Evolutionary conservation across 2,113 vertebrate genomes (phyloP).

Genomic region (Tachycineta bicolor): DNA sequence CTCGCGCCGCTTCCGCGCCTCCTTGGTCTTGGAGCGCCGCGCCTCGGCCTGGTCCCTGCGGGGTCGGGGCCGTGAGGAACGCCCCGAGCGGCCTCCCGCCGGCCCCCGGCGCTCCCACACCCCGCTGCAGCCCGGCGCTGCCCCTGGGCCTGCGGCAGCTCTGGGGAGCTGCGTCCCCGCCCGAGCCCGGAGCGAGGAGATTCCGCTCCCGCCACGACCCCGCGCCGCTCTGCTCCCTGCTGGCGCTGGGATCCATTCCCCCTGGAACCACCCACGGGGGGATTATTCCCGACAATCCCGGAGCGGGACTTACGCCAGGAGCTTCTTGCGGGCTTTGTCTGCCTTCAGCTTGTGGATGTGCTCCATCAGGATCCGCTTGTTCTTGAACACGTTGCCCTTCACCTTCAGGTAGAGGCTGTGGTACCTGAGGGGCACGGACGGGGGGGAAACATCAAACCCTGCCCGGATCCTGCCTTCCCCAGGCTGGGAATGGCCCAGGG

Average conservation of each 20-base stretch:
- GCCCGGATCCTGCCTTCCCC: neutral
- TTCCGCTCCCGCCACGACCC: too few species aligned
- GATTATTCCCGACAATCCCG: too few species aligned
- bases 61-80: neutral
- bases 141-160: too few species aligned
- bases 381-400: conserved; percentile 98
- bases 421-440: conserved; percentile 77
- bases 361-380: conserved; percentile 98
- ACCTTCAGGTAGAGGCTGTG: conserved; percentile 97
- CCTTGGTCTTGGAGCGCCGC: conserved; percentile 95
- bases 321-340: conserved; percentile 98
- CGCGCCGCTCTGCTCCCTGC: too few species aligned
- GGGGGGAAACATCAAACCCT: neutral
- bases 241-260: too few species aligned
- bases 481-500: neutral
- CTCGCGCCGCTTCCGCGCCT: conserved; percentile 94
- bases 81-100: too few species aligned
- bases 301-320: conserved; percentile 96
- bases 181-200: too few species aligned
- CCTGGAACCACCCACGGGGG: too few species aligned
- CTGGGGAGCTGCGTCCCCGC: too few species aligned
- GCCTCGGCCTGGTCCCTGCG: conserved; percentile 94
- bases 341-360: conserved; percentile 99
- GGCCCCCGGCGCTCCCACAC: neutral
- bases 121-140: too few species aligned